A percentile compares a stretch with the other conserved stretches of the same genome.
phyloP scores from a whole-genome alignment of 2,113 vertebrate species.

The Saguinus imperator region DNA sequence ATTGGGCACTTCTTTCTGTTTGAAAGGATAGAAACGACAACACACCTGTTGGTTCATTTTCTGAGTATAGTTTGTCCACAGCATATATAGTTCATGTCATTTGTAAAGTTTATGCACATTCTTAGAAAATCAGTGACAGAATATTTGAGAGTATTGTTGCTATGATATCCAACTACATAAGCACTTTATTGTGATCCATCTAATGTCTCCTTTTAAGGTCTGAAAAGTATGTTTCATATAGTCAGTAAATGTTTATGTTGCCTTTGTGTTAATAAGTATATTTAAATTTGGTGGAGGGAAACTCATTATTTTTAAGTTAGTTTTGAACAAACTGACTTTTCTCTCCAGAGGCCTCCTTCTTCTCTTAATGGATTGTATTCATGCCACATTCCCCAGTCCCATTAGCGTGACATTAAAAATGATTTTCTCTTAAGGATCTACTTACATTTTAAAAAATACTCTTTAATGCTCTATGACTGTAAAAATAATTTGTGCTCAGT shows the following conservation, averaged over 20 bases:
- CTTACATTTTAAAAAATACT: slow-evolving; percentile 3
- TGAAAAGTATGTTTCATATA: neutral
- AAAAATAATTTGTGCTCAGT: neutral
- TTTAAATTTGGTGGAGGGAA: neutral
- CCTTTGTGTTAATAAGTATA: neutral
- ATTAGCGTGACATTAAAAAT: neutral
- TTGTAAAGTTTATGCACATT: neutral
- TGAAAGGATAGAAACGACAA: neutral
- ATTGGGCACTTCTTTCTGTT: neutral
- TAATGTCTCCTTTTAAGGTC: neutral
- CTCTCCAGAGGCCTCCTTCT: neutral
- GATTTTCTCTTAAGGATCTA: neutral
- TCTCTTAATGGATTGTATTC: neutral
- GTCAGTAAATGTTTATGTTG: neutral
- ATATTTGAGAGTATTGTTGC: neutral
- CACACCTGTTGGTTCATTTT: neutral
- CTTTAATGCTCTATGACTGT: neutral
- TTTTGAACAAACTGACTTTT: neutral
- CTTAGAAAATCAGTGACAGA: slow-evolving; percentile 12
- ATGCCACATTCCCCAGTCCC: neutral
- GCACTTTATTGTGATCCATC: neutral
- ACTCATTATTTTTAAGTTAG: neutral
- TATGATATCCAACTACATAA: neutral
- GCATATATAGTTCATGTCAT: neutral
- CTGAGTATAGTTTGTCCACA: too few relatives aligned